These are phyloP conservation scores for Saturnia pavonia DNA, from an alignment of 2,888 invertebrate genomes.

Conservation along the genomic window DNA sequence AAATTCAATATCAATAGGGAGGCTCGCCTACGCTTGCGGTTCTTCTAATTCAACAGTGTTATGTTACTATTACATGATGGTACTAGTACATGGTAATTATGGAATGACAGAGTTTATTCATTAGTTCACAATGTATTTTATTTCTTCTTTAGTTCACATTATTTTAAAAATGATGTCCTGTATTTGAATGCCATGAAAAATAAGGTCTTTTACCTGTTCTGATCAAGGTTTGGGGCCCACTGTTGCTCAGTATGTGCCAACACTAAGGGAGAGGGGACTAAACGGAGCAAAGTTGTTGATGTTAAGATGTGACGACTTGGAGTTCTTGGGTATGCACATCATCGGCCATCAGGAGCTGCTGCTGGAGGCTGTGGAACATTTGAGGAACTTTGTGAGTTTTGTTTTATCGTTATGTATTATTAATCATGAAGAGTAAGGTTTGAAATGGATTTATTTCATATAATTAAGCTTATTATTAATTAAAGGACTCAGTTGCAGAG, in stretches of 20 bases:
- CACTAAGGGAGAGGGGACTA: conserved; percentile 90
- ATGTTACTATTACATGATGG: neutral
- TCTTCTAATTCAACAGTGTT: neutral
- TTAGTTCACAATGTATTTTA: neutral
- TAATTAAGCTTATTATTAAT: neutral
- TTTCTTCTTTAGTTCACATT: neutral
- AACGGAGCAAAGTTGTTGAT: conserved; percentile 91
- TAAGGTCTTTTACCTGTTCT: conserved; percentile 28
- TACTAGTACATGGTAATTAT: neutral
- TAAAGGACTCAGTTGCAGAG: too few relatives aligned
- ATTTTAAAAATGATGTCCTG: neutral
- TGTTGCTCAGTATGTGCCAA: conserved; percentile 90
- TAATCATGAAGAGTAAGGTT: neutral
- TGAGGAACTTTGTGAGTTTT: conserved; percentile 91
- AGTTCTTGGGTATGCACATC: conserved; percentile 91
- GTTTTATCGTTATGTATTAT: neutral
- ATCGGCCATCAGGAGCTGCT: conserved; percentile 97
- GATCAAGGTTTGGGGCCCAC: conserved; percentile 88
- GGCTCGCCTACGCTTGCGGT: neutral
- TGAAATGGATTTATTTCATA: neutral
- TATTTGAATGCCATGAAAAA: neutral
- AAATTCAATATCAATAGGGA: neutral
- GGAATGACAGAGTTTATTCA: neutral
- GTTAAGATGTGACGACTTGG: conserved; percentile 93
- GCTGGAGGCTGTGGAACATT: conserved; percentile 94